Evolutionary conservation across 2,888 invertebrate genomes (phyloP), one percentile per base, ranked within the genome.

Genomic region (Tortricodes alternella): DNA sequence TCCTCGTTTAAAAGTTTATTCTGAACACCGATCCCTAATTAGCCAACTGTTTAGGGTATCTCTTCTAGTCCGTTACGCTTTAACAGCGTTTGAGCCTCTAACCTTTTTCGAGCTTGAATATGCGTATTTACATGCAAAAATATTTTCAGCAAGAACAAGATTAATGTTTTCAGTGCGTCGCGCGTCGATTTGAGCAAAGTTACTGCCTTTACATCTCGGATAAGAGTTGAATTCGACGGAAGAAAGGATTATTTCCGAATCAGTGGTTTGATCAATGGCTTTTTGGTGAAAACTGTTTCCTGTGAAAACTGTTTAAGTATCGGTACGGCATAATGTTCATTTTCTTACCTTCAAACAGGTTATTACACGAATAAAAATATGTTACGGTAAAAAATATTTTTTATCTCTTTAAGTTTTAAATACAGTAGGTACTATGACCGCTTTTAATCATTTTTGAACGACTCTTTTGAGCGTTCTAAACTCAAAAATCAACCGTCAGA

Each of bases 191-290:
- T 48, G 58, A 62, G 58, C 44, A 58, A 44, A 58, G 46, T 58
- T 61, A 58, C 57, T 46, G 59, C 53, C 58, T 15, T 37, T 55
- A 41, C 59, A 61, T 59, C 44, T 29, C 38, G 44, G 58, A 62
- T 61, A 51, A 62, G 57, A 50, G 53, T 53, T 41, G 13, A 49
- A 41, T 48, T 58, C 41, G 46, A 13, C 38, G 43, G 37, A 23
- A 32, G 34, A 51, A 38, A 41, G 48, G 16, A 59, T 61, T 63
- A 62, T 60, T 50, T 21, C 44, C 38, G 18, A 57, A 15, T 57
- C 65, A 65, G 29, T 62, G 64, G 18, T 37, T 60, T 61, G 59
- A 63, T 64, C 62, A 62, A 65, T 62, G 52, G 61, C 52, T 48
- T 39, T 46, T 52, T 37, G 23, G 19, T 46, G 41, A 52, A 53